Percentiles rank a stretch among this genome's conserved stretches.
Conservation (phyloP, 2,113 vertebrate genomes). For the Albula goreensis region DNA sequence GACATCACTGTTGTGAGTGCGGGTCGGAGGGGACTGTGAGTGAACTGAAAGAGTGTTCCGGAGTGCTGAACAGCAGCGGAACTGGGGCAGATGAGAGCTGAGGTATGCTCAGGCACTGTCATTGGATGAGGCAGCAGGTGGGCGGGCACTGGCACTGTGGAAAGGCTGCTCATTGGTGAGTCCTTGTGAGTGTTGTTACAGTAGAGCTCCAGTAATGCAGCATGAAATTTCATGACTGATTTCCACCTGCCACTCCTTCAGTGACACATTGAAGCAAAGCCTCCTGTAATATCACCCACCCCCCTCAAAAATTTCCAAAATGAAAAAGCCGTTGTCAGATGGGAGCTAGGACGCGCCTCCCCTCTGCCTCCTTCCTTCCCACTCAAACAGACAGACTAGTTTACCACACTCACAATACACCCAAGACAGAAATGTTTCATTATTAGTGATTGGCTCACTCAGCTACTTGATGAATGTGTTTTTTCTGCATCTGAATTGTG, state of each 20-base stretch:
- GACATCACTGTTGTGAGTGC: neutral
- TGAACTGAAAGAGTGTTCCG: neutral
- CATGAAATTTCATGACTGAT: neutral
- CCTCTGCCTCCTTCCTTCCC: no score
- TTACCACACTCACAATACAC: no score
- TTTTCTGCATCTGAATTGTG: neutral
- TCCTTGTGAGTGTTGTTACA: neutral
- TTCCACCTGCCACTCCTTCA: neutral
- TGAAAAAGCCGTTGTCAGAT: neutral
- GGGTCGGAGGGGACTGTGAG: neutral
- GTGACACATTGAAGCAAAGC: neutral
- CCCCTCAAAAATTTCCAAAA: neutral
- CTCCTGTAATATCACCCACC: neutral
- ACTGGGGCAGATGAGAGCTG: neutral
- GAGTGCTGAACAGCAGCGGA: neutral
- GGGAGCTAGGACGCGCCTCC: neutral
- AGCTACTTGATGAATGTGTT: neutral
- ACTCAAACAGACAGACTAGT: no score
- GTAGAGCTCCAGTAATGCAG: neutral
- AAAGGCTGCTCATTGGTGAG: conserved; percentile 2
- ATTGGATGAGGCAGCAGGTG: neutral
- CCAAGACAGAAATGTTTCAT: neutral
- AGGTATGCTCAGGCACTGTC: neutral
- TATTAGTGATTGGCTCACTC: neutral
- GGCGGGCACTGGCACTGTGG: neutral